A percentile compares a stretch with the other conserved stretches of the same genome.
Conservation (phyloP, 2,113 vertebrate genomes). For the Ictalurus punctatus region DNA sequence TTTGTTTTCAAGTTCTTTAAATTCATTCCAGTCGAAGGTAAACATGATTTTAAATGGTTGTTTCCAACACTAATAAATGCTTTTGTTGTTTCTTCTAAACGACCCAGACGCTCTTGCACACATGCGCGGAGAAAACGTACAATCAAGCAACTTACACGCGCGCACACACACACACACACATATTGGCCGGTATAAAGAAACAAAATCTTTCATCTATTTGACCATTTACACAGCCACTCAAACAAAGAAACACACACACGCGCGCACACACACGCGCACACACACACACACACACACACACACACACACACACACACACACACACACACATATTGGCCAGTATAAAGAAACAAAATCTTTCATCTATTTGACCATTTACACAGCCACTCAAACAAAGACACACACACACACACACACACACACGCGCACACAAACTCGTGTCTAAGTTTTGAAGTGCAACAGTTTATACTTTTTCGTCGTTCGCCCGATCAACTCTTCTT, state of each 20-base stretch:
- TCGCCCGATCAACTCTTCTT: conserved; percentile 34
- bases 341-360: conserved; percentile 19
- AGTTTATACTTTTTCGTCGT: conserved; percentile 46
- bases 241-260: conserved; percentile 32
- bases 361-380: conserved; percentile 29
- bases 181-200: conserved; percentile 27
- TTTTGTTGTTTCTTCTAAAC: conserved; percentile 73
- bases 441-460: conserved; percentile 63
- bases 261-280: conserved; percentile 31
- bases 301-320: conserved; percentile 15
- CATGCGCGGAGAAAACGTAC: conserved; percentile 44
- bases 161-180: conserved; percentile 32
- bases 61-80: conserved; percentile 81
- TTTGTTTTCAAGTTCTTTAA: conserved; percentile 76
- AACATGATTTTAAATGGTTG: conserved; percentile 80
- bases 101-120: conserved; percentile 57
- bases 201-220: conserved; percentile 23
- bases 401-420: conserved; percentile 30
- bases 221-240: conserved; percentile 53
- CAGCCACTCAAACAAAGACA: conserved; percentile 53
- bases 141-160: conserved; percentile 38
- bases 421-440: conserved; percentile 49
- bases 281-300: conserved; percentile 22
- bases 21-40: conserved; percentile 81
- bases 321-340: conserved; percentile 34